phyloP scores from a whole-genome alignment of 2,113 vertebrate species.

The Symphodus melops region DNA sequence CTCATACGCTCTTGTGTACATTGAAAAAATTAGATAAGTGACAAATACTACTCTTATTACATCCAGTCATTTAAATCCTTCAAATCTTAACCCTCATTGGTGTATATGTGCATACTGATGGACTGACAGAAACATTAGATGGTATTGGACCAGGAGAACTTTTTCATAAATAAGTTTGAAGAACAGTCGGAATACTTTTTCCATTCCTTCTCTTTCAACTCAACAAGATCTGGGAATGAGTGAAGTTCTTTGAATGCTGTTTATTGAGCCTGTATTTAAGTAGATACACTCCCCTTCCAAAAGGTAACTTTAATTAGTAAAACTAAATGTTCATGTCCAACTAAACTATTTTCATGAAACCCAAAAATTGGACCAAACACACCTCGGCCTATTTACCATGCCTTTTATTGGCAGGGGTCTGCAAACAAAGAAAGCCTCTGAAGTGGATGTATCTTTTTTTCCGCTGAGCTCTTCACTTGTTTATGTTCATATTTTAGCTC shows the following conservation, averaged over 20 bases:
- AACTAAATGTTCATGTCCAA: background rate
- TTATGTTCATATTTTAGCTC: conserved; percentile 26
- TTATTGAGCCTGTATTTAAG: background rate
- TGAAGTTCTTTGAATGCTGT: background rate
- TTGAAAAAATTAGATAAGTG: background rate
- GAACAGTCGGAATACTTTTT: background rate
- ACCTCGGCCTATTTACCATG: background rate
- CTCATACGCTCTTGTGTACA: background rate
- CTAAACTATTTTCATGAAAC: background rate
- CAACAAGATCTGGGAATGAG: background rate
- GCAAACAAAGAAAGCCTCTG: too few species aligned
- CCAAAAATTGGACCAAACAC: background rate
- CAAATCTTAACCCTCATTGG: background rate
- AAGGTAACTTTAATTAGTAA: background rate
- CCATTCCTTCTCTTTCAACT: background rate
- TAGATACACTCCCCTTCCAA: too few species aligned
- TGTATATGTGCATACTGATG: background rate
- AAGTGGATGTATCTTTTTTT: background rate
- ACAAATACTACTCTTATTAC: background rate
- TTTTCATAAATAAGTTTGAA: background rate
- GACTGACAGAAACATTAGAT: background rate
- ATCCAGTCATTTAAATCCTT: conserved; percentile 15
- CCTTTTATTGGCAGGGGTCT: too few species aligned
- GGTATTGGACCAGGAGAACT: background rate
- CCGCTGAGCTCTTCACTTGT: background rate